Evolutionary conservation across 2,888 invertebrate genomes (phyloP).

Genomic region (Scrobipalpa atriplicella): DNA sequence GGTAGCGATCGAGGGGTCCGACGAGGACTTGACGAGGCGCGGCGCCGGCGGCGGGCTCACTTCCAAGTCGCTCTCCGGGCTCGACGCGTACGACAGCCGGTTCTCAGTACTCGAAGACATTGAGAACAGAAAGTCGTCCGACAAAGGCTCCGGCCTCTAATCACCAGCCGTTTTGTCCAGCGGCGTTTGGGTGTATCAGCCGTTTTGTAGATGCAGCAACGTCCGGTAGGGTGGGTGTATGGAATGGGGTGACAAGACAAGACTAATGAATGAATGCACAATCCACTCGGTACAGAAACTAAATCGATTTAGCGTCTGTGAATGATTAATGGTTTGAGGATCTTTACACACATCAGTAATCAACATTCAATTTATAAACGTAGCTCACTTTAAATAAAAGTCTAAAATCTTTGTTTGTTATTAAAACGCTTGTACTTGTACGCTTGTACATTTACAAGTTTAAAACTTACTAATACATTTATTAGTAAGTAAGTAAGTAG

Average conservation of each 20-base stretch:
- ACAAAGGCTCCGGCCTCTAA: slow-evolving; percentile 97
- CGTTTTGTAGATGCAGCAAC: slow-evolving; percentile 59
- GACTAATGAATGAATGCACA: slow-evolving; percentile 81
- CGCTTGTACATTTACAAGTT: no score
- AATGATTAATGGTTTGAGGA: slow-evolving; percentile 68
- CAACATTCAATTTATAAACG: slow-evolving; percentile 54
- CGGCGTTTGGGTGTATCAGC: no score
- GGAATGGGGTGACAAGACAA: slow-evolving; percentile 82
- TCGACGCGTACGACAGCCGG: slow-evolving; percentile 97
- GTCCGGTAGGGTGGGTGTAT: slow-evolving; percentile 76
- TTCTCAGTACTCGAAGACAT: slow-evolving; percentile 92
- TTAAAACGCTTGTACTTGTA: no score
- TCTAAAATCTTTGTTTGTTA: no score
- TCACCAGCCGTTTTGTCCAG: slow-evolving; percentile 51
- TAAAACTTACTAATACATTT: no score
- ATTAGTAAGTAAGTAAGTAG: no score
- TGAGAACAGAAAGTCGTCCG: slow-evolving; percentile 99
- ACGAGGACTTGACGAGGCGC: slow-evolving; percentile 91
- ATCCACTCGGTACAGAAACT: slow-evolving; percentile 59
- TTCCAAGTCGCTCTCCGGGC: slow-evolving; percentile 95
- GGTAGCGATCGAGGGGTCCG: slow-evolving; percentile 97
- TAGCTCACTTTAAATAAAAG: no score
- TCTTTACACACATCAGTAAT: slow-evolving; percentile 59
- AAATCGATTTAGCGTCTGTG: slow-evolving; percentile 70
- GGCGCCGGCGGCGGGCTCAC: slow-evolving; percentile 91